These are phyloP conservation scores for Invenusta paracnida DNA, from an alignment of 2,888 invertebrate genomes.

Conservation along the genomic window DNA sequence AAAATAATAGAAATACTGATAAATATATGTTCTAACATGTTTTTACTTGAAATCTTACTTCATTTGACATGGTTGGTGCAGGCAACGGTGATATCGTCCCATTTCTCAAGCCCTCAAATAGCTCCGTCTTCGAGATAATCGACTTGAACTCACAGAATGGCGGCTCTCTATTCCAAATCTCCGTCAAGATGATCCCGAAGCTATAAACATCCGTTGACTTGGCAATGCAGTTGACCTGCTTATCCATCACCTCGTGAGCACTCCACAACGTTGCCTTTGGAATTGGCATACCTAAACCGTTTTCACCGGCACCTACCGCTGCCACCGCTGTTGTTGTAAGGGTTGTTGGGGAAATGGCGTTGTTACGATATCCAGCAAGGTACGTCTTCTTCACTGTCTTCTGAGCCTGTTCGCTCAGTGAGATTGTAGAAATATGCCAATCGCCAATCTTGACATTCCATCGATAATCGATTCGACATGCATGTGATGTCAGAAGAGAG, in stretches of 20 bases:
- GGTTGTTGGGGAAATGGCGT: neutral
- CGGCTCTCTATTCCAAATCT: conserved; percentile 52
- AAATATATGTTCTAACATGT: no score
- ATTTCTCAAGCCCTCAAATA: neutral
- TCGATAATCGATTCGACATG: conserved; percentile 28
- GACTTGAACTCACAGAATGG: conserved; percentile 47
- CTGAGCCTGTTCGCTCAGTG: neutral
- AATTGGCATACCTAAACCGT: neutral
- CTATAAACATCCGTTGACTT: conserved; percentile 51
- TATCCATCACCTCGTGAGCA: conserved; percentile 53
- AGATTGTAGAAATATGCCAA: neutral
- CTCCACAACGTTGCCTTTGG: conserved; percentile 50
- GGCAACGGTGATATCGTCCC: neutral
- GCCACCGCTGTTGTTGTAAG: neutral
- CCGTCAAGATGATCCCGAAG: conserved; percentile 53
- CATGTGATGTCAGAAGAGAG: neutral
- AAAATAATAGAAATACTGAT: neutral
- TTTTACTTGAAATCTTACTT: no score
- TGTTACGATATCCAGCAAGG: neutral
- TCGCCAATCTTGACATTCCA: conserved; percentile 36
- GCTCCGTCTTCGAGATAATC: neutral
- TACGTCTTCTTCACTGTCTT: neutral
- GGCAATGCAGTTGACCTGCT: conserved; percentile 46
- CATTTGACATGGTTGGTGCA: neutral
- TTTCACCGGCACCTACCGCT: neutral